Base-by-base conservation (phyloP, 2,113 vertebrate genomes). In the Archilochus colubris region DNA sequence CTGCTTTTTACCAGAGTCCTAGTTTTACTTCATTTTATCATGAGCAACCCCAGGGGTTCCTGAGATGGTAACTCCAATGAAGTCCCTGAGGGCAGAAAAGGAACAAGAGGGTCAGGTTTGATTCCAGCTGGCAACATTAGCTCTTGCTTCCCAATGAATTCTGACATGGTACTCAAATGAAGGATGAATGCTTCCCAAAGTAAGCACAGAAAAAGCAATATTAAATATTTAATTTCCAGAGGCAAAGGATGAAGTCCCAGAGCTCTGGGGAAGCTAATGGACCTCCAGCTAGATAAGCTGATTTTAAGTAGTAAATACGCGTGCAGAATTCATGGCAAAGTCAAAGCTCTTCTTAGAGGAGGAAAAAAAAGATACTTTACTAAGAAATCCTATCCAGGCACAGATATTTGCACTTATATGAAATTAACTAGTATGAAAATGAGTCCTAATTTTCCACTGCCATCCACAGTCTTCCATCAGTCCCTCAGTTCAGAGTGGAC, bases 11-110 rank as follows among this genome's bases (percentile, higher is more conserved):
- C 95, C 95, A 97, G 82, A 91, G 95, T 92, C 89, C 97, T 98
- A 96, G 98, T 98, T 98, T 97, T 96, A 96, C 95, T 97, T 98
- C 94, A 97, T 97, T 98, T 98, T 96, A 97, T 94, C 97, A 96
- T 80, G 96, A 97, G 91, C 90, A 94, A 95, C 93, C 97, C 96
- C 78, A 92, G 86, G 95, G 96, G 89, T 86, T 98, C 89, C 92
- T 43, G 80, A 93, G 94, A 98, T 91, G 94, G 96, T 97, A 98
- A 98, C 98, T 93, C 96, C 91, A 95, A 93, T 94, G 95, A 64
- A 92, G 30, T 66, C 95, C 91, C 93, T 55, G 48, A 73, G 55
- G 64, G 93, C 25, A 92, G 59, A 68, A 72, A 15, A 74, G 67
- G 59, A 82, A 68, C 57, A 9, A 82, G 67, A 79, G 17, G 91